Base-by-base conservation (phyloP, 2,888 invertebrate species). In the Hanleya hanleyi region DNA sequence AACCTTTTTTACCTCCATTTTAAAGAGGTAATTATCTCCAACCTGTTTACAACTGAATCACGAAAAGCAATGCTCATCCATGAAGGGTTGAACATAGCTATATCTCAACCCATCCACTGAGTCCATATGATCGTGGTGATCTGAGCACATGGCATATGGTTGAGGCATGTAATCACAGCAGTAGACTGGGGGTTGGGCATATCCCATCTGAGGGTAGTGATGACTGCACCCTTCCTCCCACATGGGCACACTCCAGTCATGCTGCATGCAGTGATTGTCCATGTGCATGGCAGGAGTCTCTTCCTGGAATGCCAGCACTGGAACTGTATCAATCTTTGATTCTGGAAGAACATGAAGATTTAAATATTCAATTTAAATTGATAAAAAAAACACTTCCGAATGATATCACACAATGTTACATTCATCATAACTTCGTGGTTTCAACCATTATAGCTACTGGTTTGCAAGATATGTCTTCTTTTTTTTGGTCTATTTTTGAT, bases 161-260 rank as follows among this genome's bases (percentile, higher is more conserved):
- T 18, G 22, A 29, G 57, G 29, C 32, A 29, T 57, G 26, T 57
- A 57, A 26, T 57, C 57, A 22, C 57, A 57, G 29, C 57, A 57
- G 57, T 26, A 57, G 3, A 22, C 57, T 4, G 22, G 22, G 2
- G 22, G 57, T 32, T 57, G 57, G 29, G 57, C 22, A 32, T 57
- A 57, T n/a, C 22, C 22, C 47, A 47, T 2, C 47, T 47, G 47
- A 4, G 57, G 29, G 57, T 29, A 29, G 32, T 57, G 57, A 26
- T 22, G 57, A 57, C 57, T 29, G 29, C 26, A 29, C 29, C 29
- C 57, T 22, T 22, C 4, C 22, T 57, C 57, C 57, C 57, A 57
- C 26, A 57, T 57, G 3, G 47, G 47, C 32, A 22, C 57, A 57
- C 29, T 57, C 57, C 57, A 57, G 57, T 57, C 57, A 57, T 57